Evolutionary conservation across 1,140 invertebrate species (phyloP).

Genomic region (Eurosta solidaginis): DNA sequence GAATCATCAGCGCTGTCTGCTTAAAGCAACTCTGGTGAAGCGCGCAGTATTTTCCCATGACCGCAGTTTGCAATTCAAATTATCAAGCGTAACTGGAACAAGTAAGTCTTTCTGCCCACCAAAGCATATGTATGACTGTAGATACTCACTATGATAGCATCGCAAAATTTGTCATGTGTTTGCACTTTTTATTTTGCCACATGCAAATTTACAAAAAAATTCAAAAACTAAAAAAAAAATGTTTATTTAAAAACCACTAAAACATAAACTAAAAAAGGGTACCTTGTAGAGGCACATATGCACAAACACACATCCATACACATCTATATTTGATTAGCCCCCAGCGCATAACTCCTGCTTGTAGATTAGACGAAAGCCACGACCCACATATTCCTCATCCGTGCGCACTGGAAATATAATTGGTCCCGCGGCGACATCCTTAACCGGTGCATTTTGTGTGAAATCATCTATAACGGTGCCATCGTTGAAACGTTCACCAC

Average conservation of each 20-base stretch:
- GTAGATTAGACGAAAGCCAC: slow-evolving; percentile 65
- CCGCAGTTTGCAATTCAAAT: slow-evolving; percentile 22
- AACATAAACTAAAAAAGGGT: not conserved
- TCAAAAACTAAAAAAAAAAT: not conserved
- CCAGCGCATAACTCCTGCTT: slow-evolving; percentile 63
- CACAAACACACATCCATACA: too few relatives aligned
- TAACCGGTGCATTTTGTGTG: slow-evolving; percentile 69
- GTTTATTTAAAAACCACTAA: not conserved
- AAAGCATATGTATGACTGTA: not conserved
- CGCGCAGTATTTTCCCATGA: slow-evolving; percentile 21
- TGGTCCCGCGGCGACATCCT: slow-evolving; percentile 65
- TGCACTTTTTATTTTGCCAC: slow-evolving; percentile 31
- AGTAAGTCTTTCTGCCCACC: slow-evolving; percentile 30
- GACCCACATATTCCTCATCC: slow-evolving; percentile 61
- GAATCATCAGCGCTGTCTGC: not conserved
- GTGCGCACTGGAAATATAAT: slow-evolving; percentile 64
- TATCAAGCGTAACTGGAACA: slow-evolving; percentile 35
- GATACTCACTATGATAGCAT: not conserved
- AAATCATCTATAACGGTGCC: slow-evolving; percentile 65
- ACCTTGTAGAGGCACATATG: not conserved
- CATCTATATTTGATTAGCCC: not conserved
- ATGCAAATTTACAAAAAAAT: slow-evolving; percentile 31
- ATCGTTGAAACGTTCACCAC: slow-evolving; percentile 76
- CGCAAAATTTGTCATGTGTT: slow-evolving; percentile 31
- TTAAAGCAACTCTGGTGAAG: not conserved